Base-by-base conservation (phyloP, 1,140 invertebrate species). In the Gryllus bimaculatus region DNA sequence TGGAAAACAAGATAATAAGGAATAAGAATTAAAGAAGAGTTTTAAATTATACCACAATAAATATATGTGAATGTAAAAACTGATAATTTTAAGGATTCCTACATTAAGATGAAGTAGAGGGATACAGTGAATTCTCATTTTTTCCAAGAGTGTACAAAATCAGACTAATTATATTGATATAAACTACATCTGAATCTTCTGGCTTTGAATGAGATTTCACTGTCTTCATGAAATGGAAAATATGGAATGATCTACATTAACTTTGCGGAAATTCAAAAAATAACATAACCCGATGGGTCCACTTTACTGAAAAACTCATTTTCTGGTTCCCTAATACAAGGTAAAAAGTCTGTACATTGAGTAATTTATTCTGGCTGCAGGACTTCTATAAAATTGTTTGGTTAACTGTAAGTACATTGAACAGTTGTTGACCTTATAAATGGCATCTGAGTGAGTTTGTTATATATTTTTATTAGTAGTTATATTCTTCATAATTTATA, bases 261-360 rank as follows among this genome's bases (percentile, higher is more conserved):
- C 48, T 77, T 54, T 49, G 48, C 10, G 18, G 48, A n/a, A 49
- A 8, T 8, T 54, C 47, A 48, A 77, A 48, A 48, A 77, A 77
- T 48, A 77, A 77, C 76, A 77, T 47, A 77, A 77, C 76, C 76
- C 76, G 48, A 7, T 49, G 76, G 76, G 76, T 77, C 48, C 47
- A 8, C 76, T 77, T 77, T 77, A 77, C 76, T 77, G 48, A 48
- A 77, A 76, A 77, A 77, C 15, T 77, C 48, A n/a, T 48, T 77
- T 77, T 47, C 5, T 15, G 47, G 26, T 12, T 77, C n/a, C 39
- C 18, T 77, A 77, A 47, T 48, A 77, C 47, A 48, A 77, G 76
- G 48, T 20, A 21, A 77, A 21, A 77, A 13, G 54, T 77, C 76
- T 77, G 76, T 77, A 77, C 76, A 77, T 26, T 18, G 48, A 77